phyloP scores from a whole-genome alignment of 92 coral and sea anemone species.

The Pocillopora grandis region DNA sequence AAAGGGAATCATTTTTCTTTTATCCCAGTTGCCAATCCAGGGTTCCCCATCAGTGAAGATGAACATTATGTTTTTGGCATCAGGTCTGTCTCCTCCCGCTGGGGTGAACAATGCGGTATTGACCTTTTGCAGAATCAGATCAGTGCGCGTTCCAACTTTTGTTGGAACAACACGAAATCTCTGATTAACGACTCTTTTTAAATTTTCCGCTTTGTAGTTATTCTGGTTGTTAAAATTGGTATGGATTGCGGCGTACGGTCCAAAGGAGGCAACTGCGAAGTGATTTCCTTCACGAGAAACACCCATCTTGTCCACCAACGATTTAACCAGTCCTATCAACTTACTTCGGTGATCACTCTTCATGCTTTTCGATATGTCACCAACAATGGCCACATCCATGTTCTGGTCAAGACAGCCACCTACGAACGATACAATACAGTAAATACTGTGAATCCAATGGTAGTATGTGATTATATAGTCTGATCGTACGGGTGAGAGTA shows the following conservation, averaged over 20 bases:
- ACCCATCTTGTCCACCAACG: not conserved
- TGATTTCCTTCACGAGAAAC: not conserved
- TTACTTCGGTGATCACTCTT: not conserved
- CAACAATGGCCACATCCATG: not conserved
- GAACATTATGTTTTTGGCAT: not conserved
- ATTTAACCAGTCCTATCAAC: not conserved
- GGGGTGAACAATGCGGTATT: not conserved
- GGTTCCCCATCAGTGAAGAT: not conserved
- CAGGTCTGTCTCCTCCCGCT: not conserved
- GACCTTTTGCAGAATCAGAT: not conserved
- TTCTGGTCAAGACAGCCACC: too few relatives aligned
- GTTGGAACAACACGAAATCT: not conserved
- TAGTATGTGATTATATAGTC: too few relatives aligned
- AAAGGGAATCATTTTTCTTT: not conserved
- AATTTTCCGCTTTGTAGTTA: not conserved
- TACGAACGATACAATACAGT: too few relatives aligned
- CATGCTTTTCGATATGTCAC: not conserved
- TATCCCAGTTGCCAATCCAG: not conserved
- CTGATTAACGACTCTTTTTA: not conserved
- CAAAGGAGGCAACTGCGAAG: not conserved
- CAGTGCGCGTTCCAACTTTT: slow-evolving; percentile 5
- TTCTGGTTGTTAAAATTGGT: not conserved
- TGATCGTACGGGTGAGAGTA: too few relatives aligned
- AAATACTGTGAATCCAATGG: too few relatives aligned
- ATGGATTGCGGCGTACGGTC: not conserved